phyloP scores from a whole-genome alignment of 2,113 vertebrate species.

The Tursiops truncatus region DNA sequence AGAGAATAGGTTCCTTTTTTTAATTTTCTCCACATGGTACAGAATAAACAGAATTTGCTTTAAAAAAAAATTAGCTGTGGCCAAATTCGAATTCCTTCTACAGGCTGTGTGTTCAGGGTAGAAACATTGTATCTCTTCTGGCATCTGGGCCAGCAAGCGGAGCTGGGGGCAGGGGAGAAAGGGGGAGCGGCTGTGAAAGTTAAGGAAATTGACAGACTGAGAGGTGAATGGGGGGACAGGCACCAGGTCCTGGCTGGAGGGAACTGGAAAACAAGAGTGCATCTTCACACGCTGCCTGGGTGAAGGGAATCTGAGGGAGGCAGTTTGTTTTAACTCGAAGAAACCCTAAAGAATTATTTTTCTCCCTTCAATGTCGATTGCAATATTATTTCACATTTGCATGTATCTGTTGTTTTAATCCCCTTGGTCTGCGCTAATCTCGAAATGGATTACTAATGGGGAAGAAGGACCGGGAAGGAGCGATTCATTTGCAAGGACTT shows the following conservation, averaged over 20 bases:
- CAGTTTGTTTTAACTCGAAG: slow-evolving; percentile 65
- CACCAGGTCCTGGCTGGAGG: slow-evolving; percentile 78
- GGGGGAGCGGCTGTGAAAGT: slow-evolving; percentile 65
- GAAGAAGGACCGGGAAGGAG: slow-evolving; percentile 66
- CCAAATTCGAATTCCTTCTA: slow-evolving; percentile 49
- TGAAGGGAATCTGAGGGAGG: slow-evolving; percentile 59
- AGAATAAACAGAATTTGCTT: slow-evolving; percentile 75
- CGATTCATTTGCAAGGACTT: slow-evolving; percentile 73
- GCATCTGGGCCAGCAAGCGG: slow-evolving; percentile 62
- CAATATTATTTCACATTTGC: slow-evolving; percentile 60
- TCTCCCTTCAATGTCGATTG: background rate
- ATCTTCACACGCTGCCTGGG: slow-evolving; percentile 64
- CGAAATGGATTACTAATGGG: slow-evolving; percentile 69
- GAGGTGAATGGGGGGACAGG: slow-evolving; percentile 73
- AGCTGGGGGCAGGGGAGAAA: background rate
- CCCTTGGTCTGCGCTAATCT: slow-evolving; percentile 78
- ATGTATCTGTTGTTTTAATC: slow-evolving; percentile 77
- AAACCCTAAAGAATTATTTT: slow-evolving; percentile 53
- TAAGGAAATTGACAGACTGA: slow-evolving; percentile 80
- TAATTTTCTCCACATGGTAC: slow-evolving; percentile 56
- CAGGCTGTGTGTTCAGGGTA: slow-evolving; percentile 57
- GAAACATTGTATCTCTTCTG: slow-evolving; percentile 71
- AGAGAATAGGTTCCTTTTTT: slow-evolving; percentile 43
- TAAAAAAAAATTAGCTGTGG: background rate
- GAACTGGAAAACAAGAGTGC: slow-evolving; percentile 76